A percentile compares a stretch with the other conserved stretches of the same genome.
phyloP scores from a whole-genome alignment of 2,888 invertebrate species.

The Seira ritae region DNA sequence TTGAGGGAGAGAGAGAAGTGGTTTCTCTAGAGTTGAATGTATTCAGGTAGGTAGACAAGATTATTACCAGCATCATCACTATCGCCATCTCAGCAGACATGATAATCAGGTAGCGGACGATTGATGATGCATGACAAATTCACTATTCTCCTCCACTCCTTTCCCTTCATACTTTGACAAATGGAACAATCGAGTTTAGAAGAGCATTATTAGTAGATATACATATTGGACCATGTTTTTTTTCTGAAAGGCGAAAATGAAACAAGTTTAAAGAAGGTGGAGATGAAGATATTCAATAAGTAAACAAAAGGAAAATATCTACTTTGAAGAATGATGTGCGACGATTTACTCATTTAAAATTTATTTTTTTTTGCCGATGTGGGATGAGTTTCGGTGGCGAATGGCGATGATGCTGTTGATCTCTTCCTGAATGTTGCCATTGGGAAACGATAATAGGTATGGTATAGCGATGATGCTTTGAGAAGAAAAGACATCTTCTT shows the following conservation, averaged over 20 bases:
- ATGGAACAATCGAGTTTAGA: slow-evolving; percentile 7
- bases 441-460: not conserved
- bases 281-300: not conserved
- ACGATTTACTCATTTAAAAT: not conserved
- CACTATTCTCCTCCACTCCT: slow-evolving; percentile 3
- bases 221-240: not conserved
- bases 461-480: slow-evolving; percentile 30
- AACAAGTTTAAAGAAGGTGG: not conserved
- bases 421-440: too few relatives aligned
- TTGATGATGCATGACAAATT: slow-evolving; percentile 65
- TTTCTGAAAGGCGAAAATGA: not conserved
- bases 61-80: not conserved
- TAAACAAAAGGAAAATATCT: not conserved
- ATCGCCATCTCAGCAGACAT: slow-evolving; percentile 27
- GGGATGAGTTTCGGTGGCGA: not conserved
- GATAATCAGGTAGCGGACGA: slow-evolving; percentile 60
- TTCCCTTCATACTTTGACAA: not conserved
- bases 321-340: not conserved
- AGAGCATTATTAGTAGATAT: not conserved
- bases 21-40: not conserved
- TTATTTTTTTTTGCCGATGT: not conserved
- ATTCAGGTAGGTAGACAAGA: slow-evolving; percentile 31
- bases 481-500: slow-evolving; percentile 43
- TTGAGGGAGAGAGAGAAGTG: slow-evolving; percentile 7
- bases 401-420: not conserved